Conservation (phyloP, 2,797 vertebrate genomes). For the Neoniphon sammara region DNA sequence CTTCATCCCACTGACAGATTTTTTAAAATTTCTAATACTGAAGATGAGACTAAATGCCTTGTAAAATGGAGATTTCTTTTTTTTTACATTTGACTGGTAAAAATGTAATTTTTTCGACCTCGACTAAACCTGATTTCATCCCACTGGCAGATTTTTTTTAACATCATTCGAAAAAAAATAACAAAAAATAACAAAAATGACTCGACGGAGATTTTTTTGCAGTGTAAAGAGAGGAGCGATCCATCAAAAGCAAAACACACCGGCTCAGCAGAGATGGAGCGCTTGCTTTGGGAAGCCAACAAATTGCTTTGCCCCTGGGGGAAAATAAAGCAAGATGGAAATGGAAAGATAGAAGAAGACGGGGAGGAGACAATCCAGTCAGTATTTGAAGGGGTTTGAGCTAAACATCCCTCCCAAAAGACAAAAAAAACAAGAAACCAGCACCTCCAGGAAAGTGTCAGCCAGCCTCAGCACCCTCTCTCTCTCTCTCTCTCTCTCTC, state of each 20-base stretch:
- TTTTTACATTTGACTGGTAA: no score
- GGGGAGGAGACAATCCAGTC: conserved; percentile 10
- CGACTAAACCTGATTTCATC: no score
- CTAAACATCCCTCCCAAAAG: not conserved
- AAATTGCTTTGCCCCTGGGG: conserved; percentile 8
- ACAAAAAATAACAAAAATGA: no score
- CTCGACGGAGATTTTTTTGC: no score
- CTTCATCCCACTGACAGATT: no score
- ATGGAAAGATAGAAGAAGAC: not conserved
- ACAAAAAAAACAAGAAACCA: no score
- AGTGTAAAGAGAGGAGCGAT: conserved; percentile 14
- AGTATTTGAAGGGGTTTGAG: not conserved
- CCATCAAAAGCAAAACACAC: conserved; percentile 14
- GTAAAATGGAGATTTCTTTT: no score
- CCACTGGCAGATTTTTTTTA: no score
- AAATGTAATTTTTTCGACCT: no score
- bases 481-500: not conserved
- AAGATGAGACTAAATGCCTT: no score
- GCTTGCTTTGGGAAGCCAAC: conserved; percentile 23
- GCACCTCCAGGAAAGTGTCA: not conserved
- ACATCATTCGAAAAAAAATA: no score
- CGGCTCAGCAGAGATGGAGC: conserved; percentile 46
- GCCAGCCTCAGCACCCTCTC: conserved; percentile 18
- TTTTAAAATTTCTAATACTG: no score
- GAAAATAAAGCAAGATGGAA: not conserved